A percentile compares a stretch with the other conserved stretches of the same genome.
Conservation (phyloP, 2,113 vertebrate species). For the Chascanopsetta lugubris region DNA sequence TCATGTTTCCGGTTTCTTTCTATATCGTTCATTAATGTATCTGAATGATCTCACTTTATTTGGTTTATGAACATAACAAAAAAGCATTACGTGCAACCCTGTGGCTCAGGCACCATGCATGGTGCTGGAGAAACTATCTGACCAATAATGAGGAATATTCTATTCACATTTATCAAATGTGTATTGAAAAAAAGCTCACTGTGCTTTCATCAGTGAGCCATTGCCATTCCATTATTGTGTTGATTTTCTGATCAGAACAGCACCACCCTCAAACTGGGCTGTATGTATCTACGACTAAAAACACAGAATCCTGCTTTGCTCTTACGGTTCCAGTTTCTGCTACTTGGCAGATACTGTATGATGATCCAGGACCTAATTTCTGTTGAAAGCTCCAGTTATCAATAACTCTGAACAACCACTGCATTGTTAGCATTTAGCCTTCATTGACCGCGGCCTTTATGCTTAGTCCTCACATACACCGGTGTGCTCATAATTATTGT, state of each 20-base stretch:
- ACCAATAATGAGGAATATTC: too few relatives aligned
- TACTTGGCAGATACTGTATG: too few relatives aligned
- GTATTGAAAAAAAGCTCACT: too few relatives aligned
- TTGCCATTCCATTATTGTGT: too few relatives aligned
- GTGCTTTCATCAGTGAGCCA: too few relatives aligned
- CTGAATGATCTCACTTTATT: background rate
- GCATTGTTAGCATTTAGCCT: conserved; percentile 48
- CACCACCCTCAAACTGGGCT: too few relatives aligned
- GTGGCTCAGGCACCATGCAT: background rate
- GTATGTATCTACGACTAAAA: too few relatives aligned
- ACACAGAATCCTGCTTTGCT: too few relatives aligned
- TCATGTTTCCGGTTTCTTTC: background rate
- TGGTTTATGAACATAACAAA: background rate
- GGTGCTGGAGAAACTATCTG: background rate
- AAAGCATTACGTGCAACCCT: background rate
- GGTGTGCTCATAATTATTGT: conserved; percentile 69
- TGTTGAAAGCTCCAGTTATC: conserved; percentile 4
- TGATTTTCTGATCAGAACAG: too few relatives aligned
- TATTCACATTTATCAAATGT: too few relatives aligned
- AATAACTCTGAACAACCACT: conserved; percentile 31
- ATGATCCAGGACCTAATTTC: conserved; percentile 22
- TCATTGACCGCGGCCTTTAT: conserved; percentile 57
- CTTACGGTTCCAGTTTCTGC: too few relatives aligned
- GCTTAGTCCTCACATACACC: conserved; percentile 50
- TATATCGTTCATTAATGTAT: background rate